phyloP scores from a whole-genome alignment of 2,888 invertebrate species.

The Oxytorus armatus region DNA sequence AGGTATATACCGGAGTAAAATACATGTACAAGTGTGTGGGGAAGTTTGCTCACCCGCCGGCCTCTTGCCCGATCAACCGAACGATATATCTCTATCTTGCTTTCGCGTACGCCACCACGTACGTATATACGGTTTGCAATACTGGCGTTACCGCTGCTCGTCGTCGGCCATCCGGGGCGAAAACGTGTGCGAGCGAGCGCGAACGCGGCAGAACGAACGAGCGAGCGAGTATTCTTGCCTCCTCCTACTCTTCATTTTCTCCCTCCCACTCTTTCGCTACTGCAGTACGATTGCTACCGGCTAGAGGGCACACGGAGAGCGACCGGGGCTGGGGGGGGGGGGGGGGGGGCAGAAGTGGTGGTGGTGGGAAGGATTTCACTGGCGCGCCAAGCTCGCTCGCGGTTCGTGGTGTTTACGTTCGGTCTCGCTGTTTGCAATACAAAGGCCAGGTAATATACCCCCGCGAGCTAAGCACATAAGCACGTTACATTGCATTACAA shows the following conservation, averaged over 20 bases:
- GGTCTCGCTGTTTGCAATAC: conserved; percentile 75
- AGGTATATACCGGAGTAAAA: not conserved
- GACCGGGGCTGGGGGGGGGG: too few species aligned
- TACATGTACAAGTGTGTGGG: not conserved
- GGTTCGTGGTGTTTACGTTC: conserved; percentile 70
- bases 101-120: conserved; percentile 8
- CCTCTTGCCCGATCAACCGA: conserved; percentile 64
- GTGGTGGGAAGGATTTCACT: conserved; percentile 27
- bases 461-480: conserved; percentile 71
- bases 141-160: conserved; percentile 43
- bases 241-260: not conserved
- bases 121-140: conserved; percentile 35
- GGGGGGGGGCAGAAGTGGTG: too few species aligned
- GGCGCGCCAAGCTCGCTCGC: conserved; percentile 41
- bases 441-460: conserved; percentile 74
- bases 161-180: conserved; percentile 51
- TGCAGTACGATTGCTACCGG: not conserved
- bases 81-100: conserved; percentile 62
- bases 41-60: conserved; percentile 47
- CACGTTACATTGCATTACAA: conserved; percentile 77
- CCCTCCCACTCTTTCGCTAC: conserved; percentile 2
- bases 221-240: conserved; percentile 33
- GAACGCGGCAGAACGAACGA: conserved; percentile 21
- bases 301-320: not conserved
- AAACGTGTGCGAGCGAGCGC: conserved; percentile 21